Conservation (phyloP, 2,797 vertebrate genomes). For the Sebastes glaucus region DNA sequence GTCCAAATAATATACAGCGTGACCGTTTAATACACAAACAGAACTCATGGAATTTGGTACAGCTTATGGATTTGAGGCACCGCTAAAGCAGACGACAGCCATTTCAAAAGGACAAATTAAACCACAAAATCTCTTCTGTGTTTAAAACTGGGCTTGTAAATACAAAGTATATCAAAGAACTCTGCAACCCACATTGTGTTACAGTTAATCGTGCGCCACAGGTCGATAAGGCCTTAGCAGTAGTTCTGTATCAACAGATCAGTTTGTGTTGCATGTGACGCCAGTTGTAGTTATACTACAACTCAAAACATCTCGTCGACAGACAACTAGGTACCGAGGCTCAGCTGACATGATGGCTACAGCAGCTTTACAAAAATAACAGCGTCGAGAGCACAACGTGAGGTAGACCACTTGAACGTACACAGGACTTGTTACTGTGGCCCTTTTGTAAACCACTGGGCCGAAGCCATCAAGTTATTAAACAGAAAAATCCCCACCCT, state of each 20-base stretch:
- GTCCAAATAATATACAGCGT: slow-evolving; percentile 35
- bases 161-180: slow-evolving; percentile 6
- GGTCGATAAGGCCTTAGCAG: not conserved
- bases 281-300: not conserved
- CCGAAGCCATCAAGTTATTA: slow-evolving; percentile 29
- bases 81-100: not conserved
- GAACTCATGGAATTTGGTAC: slow-evolving; percentile 38
- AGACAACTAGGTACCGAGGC: not conserved
- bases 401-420: slow-evolving; percentile 79
- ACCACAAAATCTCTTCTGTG: slow-evolving; percentile 13
- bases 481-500: slow-evolving; percentile 31
- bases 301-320: slow-evolving; percentile 7
- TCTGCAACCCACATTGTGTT: not conserved
- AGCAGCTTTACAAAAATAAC: slow-evolving; percentile 68
- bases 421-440: slow-evolving; percentile 21
- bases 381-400: slow-evolving; percentile 70
- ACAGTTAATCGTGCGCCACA: slow-evolving; percentile 2
- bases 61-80: slow-evolving; percentile 39
- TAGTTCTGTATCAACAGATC: slow-evolving; percentile 1
- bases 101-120: slow-evolving; percentile 6
- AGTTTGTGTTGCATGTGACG: not conserved
- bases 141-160: slow-evolving; percentile 22
- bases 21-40: slow-evolving; percentile 19
- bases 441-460: slow-evolving; percentile 51
- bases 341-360: slow-evolving; percentile 32